Base-by-base conservation (phyloP, 2,113 vertebrate species). In the Gobiocypris rarus region DNA sequence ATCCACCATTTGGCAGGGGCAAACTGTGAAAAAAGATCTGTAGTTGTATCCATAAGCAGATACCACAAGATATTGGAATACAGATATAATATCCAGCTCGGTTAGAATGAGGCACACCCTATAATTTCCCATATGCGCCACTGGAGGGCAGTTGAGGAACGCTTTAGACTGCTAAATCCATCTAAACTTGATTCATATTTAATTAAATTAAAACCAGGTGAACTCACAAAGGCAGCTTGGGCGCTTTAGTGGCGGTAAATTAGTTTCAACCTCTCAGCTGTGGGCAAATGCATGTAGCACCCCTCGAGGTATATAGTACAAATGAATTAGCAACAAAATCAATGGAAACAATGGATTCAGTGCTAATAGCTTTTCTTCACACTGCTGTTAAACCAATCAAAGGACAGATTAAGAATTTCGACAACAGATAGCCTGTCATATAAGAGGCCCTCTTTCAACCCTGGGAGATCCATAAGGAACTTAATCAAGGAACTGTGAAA, bases 121-220 rank as follows among this genome's bases (percentile, higher is more conserved):
- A 45, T 2, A 17, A 5, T 79, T 83, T 78, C 43, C n/a, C 10
- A 17, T 54, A 34, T 79, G 41, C 52, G 15, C 79, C 74, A 83
- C 79, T 59, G 82, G 86, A 79, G 86, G 63, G 79, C 83, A 85
- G 65, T 48, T 6, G 3, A 52, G 78, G 31, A 41, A 1, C 5
- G 22, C 56, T 28, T 79, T 45, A 43, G 75, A 38, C 4, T 14
- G 4, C 17, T 3, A 17, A 34, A n/a, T 52, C 74, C 17, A 56
- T 38, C 10, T 13, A 54, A n/a, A 54, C 9, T 38, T 19, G 26
- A 31, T 54, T 76, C 3, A 56, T 38, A n/a, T 38, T 52, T 41
- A 56, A 75, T 38, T 19, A 2, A 75, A 76, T 52, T 56, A n/a
- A 34, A 56, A 56, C 28, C 17, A 76, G 50, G 74, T 56, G 28